These are phyloP conservation scores for Sus cebifrons DNA, from an alignment of 2,797 vertebrate genomes.

Conservation along the genomic window DNA sequence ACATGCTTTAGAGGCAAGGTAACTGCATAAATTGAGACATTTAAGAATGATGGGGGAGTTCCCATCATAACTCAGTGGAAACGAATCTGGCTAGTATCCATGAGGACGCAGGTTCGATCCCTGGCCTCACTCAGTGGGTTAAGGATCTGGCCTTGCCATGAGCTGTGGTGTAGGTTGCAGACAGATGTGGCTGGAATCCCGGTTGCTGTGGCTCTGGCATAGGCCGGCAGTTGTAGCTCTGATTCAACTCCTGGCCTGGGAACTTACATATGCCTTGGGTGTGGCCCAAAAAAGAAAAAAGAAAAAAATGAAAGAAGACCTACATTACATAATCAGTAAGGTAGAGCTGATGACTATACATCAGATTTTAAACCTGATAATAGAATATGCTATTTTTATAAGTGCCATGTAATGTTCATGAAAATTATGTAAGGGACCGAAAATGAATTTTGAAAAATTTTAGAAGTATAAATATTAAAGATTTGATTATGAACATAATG, in stretches of 20 bases:
- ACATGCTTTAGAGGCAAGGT: neutral
- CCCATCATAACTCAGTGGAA: no score
- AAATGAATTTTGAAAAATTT: conserved; percentile 5
- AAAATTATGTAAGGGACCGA: neutral
- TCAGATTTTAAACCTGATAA: neutral
- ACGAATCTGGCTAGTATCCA: no score
- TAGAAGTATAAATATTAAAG: neutral
- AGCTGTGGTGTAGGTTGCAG: no score
- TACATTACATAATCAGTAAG: neutral
- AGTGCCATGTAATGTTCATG: neutral
- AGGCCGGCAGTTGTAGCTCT: no score
- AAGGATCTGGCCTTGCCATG: no score
- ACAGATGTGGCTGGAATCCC: no score
- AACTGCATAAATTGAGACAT: neutral
- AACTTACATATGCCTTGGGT: neutral
- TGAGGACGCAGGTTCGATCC: no score
- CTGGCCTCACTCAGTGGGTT: no score
- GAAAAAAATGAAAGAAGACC: no score
- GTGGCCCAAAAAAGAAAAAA: neutral
- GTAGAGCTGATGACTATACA: neutral
- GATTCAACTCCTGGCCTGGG: neutral
- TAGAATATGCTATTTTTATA: neutral
- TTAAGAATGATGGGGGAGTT: neutral
- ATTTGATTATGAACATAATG: neutral
- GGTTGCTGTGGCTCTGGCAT: no score